A percentile compares a stretch with the other conserved stretches of the same genome.
phyloP scores from a whole-genome alignment of 1,140 invertebrate species.

The Acyrthosiphon pisum region DNA sequence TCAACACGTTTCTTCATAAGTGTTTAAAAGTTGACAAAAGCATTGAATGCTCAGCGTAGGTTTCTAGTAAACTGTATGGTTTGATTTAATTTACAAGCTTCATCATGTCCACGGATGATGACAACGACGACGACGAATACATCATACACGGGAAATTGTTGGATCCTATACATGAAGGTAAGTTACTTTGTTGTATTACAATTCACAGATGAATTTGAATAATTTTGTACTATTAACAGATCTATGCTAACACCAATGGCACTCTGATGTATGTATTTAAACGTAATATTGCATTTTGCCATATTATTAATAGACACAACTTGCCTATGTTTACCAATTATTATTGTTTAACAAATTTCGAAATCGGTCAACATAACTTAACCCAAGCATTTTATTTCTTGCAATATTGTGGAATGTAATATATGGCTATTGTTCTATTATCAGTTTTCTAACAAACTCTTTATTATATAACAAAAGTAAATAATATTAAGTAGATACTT shows the following conservation, averaged over 20 bases:
- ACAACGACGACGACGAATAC: constrained; percentile 71
- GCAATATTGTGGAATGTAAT: no score
- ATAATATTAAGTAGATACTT: no score
- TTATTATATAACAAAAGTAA: no score
- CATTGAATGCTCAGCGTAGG: no score
- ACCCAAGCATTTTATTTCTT: neutral
- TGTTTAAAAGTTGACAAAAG: neutral
- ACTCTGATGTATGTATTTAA: neutral
- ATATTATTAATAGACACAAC: neutral
- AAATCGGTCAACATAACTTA: no score
- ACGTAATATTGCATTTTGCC: neutral
- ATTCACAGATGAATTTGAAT: neutral
- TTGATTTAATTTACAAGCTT: neutral
- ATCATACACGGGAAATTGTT: constrained; percentile 78
- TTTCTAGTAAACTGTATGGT: neutral
- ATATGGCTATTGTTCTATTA: neutral
- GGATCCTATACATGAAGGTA: constrained; percentile 81
- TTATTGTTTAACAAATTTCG: neutral
- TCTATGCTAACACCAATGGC: neutral
- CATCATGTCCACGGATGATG: constrained; percentile 62
- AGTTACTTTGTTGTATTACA: constrained; percentile 32
- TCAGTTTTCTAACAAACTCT: neutral
- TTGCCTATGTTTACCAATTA: neutral
- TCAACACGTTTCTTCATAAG: no score
- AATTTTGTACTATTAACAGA: neutral